Base-by-base conservation (phyloP, 1,140 invertebrate genomes). In the Neotoxoptera formosana region DNA sequence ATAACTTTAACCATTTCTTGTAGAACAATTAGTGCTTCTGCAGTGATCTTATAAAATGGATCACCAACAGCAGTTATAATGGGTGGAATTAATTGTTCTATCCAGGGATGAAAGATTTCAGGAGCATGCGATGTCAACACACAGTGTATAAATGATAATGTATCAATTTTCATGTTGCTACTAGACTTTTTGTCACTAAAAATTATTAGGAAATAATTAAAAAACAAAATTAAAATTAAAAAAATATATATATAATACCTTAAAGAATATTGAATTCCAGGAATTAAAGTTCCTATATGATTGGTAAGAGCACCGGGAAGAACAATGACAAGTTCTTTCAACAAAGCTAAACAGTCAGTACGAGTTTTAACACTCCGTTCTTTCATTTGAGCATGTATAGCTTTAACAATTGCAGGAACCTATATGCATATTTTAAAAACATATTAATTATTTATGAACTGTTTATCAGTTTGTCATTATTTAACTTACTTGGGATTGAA, bases 131-230 rank as follows among this genome's bases (percentile, higher is more conserved):
- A 97, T 56, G 97, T 96, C 48, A 99, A 95, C 91, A 99, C 95
- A 94, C 97, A 98, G 95, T 98, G 97, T 14, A 99, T 96, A 95
- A 99, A 99, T 84, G 98, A 97, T 93, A 99, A 95, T 0, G 99
- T 98, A 95, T 99, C 99, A 94, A 99, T 99, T 96, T 99, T 99
- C 98, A 99, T 99, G 94, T 99, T 99, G 87, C 98, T 99, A 51
- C 98, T 98, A 0, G 98, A 98, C 95, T 98, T 98, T 94, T 99
- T 99, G 94, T 99, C 99, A 1, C 97, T 98, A 95, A 88, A 95
- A 94, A 90, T 87, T 36, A 93, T 91, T 7, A 94, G 0, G n/a
- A 34, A 36, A 51, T 17, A 47, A 87, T 47, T n/a, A n/a, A 34
- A 47, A 34, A 47, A 21, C 17, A 93, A 48, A 6, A 2, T 67